These are phyloP conservation scores for Columbina picui DNA, from an alignment of 2,113 vertebrate species.

Conservation along the genomic window DNA sequence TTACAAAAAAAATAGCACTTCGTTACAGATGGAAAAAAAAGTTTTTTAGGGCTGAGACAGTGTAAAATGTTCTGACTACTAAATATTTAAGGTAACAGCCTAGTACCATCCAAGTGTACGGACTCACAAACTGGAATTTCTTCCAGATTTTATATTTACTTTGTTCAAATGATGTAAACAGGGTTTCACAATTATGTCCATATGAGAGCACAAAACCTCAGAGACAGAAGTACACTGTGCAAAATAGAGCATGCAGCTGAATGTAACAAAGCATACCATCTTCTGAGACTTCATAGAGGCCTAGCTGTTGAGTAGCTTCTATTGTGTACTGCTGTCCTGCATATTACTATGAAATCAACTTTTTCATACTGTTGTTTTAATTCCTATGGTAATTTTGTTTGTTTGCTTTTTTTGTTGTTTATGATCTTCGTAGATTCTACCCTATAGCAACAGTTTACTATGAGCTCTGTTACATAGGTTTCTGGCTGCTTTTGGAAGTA, in stretches of 20 bases:
- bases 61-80: not conserved
- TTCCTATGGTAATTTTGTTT: not conserved
- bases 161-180: not conserved
- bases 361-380: not conserved
- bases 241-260: not conserved
- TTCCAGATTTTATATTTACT: not conserved
- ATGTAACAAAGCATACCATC: not conserved
- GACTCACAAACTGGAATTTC: not conserved
- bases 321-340: not conserved
- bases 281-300: not conserved
- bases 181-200: not conserved
- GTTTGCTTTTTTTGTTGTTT: not conserved
- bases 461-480: not conserved
- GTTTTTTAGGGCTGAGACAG: not conserved
- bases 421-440: not conserved
- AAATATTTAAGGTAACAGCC: not conserved
- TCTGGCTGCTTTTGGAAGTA: not conserved
- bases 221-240: not conserved
- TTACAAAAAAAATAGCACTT: not conserved
- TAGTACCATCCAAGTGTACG: not conserved
- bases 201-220: conserved; percentile 11
- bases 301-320: not conserved
- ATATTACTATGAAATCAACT: not conserved
- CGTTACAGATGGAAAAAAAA: not conserved
- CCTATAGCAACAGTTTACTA: not conserved